These are phyloP conservation scores for Aldabrachelys gigantea DNA, from an alignment of 2,113 vertebrate genomes.

Conservation along the genomic window DNA sequence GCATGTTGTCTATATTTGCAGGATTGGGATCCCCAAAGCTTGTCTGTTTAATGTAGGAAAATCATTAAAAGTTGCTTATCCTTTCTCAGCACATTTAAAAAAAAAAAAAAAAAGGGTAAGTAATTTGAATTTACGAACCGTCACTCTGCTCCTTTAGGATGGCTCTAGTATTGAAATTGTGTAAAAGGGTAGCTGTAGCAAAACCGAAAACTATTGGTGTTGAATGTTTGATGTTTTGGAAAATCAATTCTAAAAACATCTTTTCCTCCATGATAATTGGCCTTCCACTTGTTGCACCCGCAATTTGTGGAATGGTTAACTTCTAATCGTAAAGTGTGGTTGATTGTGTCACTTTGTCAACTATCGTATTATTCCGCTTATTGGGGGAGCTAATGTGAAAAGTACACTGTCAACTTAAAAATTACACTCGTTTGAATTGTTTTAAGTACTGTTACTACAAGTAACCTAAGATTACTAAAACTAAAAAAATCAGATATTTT, in stretches of 20 bases:
- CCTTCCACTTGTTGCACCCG: background rate
- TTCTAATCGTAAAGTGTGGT: background rate
- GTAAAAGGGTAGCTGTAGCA: background rate
- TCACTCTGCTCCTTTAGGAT: background rate
- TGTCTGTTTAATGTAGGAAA: background rate
- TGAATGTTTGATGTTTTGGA: background rate
- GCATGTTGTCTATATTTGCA: background rate
- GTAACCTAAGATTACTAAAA: background rate
- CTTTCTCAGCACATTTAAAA: background rate
- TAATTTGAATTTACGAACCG: background rate
- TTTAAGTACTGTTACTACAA: background rate
- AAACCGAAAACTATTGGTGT: background rate
- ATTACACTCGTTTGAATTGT: background rate
- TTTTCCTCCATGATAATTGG: background rate
- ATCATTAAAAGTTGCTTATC: background rate
- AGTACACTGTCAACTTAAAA: accelerated
- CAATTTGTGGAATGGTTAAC: background rate
- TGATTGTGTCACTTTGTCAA: background rate
- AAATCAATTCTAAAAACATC: background rate
- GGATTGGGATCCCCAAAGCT: background rate
- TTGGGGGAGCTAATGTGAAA: background rate
- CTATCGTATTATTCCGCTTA: background rate
- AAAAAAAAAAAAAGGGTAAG: background rate
- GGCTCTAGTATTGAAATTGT: background rate
- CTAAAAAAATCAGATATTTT: background rate